These are phyloP conservation scores for Drosophila busckii DNA, from an alignment of 1,140 invertebrate species.

Conservation along the genomic window DNA sequence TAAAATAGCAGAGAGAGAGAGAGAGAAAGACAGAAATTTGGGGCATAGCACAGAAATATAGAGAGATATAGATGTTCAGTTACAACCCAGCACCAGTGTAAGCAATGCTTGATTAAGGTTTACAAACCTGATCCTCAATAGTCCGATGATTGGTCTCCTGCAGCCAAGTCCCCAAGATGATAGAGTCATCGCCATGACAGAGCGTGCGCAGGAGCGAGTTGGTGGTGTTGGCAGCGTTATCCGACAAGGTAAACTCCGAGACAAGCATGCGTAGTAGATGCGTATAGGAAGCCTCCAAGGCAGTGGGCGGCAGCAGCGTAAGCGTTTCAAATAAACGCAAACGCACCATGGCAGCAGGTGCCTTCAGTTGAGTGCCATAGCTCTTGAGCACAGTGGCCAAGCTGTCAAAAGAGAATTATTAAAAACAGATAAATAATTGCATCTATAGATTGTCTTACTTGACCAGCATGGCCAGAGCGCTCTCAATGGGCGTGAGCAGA, in stretches of 20 bases:
- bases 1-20: constrained; percentile 22
- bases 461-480: constrained; percentile 94
- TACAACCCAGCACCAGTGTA: background rate
- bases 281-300: constrained; percentile 91
- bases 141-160: constrained; percentile 97
- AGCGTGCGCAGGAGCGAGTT: constrained; percentile 92
- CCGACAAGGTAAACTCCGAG: constrained; percentile 96
- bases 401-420: constrained; percentile 79
- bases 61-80: constrained; percentile 13
- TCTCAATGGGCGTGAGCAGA: constrained; percentile 94
- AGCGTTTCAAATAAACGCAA: constrained; percentile 95
- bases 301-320: constrained; percentile 88
- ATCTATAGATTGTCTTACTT: constrained; percentile 83
- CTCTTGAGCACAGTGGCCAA: constrained; percentile 92
- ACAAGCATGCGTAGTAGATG: constrained; percentile 95
- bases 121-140: constrained; percentile 96
- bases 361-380: constrained; percentile 96
- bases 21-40: constrained; percentile 15
- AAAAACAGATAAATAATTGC: background rate
- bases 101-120: background rate
- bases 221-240: constrained; percentile 96
- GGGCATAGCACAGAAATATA: constrained; percentile 19
- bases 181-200: constrained; percentile 94
- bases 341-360: constrained; percentile 94
- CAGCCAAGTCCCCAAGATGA: constrained; percentile 91